Evolutionary conservation across 2,797 vertebrate species (phyloP).

Genomic region (Iguana delicatissima): DNA sequence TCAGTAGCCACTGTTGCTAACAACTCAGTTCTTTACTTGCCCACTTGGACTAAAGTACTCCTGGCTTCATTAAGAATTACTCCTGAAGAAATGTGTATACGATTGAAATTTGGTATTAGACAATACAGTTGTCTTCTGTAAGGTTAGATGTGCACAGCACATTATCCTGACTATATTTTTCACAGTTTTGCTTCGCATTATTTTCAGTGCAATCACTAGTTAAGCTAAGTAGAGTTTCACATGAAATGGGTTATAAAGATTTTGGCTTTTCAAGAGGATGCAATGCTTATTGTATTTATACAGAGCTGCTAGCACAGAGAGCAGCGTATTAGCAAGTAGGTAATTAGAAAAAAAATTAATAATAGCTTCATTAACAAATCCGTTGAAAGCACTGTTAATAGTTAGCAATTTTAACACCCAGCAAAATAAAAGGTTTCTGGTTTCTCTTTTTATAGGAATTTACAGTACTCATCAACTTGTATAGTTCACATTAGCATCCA

Average conservation of each 20-base stretch:
- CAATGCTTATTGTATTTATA: conserved; percentile 16
- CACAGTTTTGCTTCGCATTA: conserved; percentile 62
- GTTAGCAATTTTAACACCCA: conserved; percentile 57
- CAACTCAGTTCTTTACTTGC: not conserved
- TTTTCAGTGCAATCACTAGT: conserved; percentile 49
- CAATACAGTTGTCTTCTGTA: conserved; percentile 69
- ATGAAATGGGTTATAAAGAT: conserved; percentile 35
- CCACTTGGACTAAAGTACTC: not conserved
- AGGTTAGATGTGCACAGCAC: conserved; percentile 64
- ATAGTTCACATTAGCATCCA: conserved; percentile 96
- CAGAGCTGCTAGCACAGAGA: conserved; percentile 31
- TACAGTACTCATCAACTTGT: conserved; percentile 87
- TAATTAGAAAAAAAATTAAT: conserved; percentile 58
- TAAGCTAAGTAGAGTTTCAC: conserved; percentile 40
- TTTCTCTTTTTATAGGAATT: conserved; percentile 86
- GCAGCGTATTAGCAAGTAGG: conserved; percentile 47
- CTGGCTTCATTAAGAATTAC: not conserved
- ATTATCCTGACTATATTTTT: conserved; percentile 67
- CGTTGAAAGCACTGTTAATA: conserved; percentile 48
- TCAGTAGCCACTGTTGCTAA: not conserved
- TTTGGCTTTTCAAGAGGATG: conserved; percentile 44
- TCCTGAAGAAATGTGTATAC: conserved; percentile 19
- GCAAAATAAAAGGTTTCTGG: conserved; percentile 71
- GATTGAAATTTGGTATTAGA: conserved; percentile 63
- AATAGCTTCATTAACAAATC: conserved; percentile 60